Evolutionary conservation across 1,140 invertebrate genomes (phyloP).

Genomic region (Panagrolaimus sp.): DNA sequence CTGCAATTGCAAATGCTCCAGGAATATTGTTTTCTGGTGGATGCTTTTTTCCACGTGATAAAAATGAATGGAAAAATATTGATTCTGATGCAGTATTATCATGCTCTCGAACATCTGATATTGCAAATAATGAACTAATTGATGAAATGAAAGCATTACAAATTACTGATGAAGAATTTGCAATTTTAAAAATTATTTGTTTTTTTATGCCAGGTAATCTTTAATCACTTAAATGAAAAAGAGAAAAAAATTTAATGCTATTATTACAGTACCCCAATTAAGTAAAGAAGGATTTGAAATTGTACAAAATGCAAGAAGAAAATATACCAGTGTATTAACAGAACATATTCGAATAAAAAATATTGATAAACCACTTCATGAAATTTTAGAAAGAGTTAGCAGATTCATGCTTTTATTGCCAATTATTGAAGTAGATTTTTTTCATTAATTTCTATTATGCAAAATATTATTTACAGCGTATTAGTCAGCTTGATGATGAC

Average conservation of each 20-base stretch:
- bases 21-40: conserved; percentile 4
- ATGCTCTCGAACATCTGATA: neutral
- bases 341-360: conserved; percentile 13
- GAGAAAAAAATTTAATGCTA: neutral
- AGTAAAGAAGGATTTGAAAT: conserved; percentile 18
- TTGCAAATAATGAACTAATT: conserved; percentile 2
- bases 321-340: conserved; percentile 20
- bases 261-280: conserved; percentile 23
- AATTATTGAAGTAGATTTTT: conserved; percentile 18
- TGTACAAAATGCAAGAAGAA: conserved; percentile 20
- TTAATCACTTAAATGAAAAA: neutral
- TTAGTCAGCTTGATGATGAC: conserved; percentile 25
- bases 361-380: neutral
- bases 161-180: conserved; percentile 29
- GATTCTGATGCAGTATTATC: neutral
- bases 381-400: conserved; percentile 30
- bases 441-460: neutral
- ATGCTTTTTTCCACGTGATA: conserved; percentile 8
- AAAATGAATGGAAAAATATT: neutral
- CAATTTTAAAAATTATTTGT: conserved; percentile 32
- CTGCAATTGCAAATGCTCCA: neutral
- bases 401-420: conserved; percentile 25
- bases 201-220: conserved; percentile 33
- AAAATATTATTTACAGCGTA: conserved; percentile 7
- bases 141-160: conserved; percentile 8